These are phyloP conservation scores for Anarrhichthys ocellatus DNA, from an alignment of 2,113 vertebrate genomes.

Conservation along the genomic window DNA sequence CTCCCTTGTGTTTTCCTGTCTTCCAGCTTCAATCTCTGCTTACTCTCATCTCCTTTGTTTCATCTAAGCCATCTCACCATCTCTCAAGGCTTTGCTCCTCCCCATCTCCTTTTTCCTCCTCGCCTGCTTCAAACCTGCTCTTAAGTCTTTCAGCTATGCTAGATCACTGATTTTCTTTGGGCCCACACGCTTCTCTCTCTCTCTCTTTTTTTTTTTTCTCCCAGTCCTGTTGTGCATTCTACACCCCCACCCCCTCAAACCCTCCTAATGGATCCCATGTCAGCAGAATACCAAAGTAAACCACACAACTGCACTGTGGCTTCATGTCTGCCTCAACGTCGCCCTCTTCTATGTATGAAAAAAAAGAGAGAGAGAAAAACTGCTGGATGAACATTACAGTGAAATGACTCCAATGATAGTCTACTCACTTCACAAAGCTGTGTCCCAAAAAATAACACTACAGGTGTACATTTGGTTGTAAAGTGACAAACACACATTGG, in stretches of 20 bases:
- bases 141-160: conserved; percentile 57
- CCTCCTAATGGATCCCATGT: conserved; percentile 78
- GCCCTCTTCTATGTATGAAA: conserved; percentile 50
- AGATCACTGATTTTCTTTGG: conserved; percentile 44
- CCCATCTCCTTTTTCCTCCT: conserved; percentile 51
- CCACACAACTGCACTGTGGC: conserved; percentile 78
- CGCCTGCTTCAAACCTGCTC: conserved; percentile 53
- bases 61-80: conserved; percentile 67
- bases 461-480: not conserved
- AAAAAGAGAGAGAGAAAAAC: conserved; percentile 34
- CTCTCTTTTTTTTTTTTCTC: conserved; percentile 10
- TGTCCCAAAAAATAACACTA: not conserved
- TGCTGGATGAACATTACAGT: conserved; percentile 34
- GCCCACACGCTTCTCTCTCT: conserved; percentile 31
- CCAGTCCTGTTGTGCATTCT: conserved; percentile 59
- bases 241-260: conserved; percentile 43
- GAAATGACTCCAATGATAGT: conserved; percentile 9
- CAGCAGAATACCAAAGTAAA: conserved; percentile 81
- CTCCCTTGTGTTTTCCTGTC: conserved; percentile 69
- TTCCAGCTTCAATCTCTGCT: conserved; percentile 70
- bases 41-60: conserved; percentile 74
- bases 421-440: not conserved
- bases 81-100: conserved; percentile 69
- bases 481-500: not conserved
- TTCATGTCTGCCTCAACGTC: conserved; percentile 63